phyloP scores from a whole-genome alignment of 2,113 vertebrate species.

The Oryzias curvinotus region DNA sequence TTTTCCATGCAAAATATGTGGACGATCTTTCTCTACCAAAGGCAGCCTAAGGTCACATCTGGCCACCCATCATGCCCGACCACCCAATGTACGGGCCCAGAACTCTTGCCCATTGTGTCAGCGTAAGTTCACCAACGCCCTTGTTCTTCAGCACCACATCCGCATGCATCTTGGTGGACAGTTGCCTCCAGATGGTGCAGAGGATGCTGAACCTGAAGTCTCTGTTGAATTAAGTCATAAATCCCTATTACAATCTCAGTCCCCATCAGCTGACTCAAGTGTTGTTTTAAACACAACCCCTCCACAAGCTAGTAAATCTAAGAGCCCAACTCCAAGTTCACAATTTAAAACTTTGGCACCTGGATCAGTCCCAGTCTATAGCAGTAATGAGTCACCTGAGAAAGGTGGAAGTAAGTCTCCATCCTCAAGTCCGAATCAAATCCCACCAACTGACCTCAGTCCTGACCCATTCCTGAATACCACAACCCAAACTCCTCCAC shows the following conservation, averaged over 20 bases:
- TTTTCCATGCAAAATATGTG: constrained; percentile 91
- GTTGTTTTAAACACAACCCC: constrained; percentile 37
- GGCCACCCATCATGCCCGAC: constrained; percentile 85
- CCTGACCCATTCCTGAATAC: constrained; percentile 65
- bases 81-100: constrained; percentile 82
- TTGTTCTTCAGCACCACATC: constrained; percentile 90
- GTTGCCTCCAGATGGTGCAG: constrained; percentile 79
- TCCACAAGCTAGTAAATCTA: constrained; percentile 31
- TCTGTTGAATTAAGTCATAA: constrained; percentile 44
- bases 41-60: constrained; percentile 88
- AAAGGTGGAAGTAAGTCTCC: constrained; percentile 46
- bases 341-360: constrained; percentile 39
- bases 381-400: constrained; percentile 33
- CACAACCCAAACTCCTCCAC: constrained; percentile 47
- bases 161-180: constrained; percentile 92
- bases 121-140: constrained; percentile 91
- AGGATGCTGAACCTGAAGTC: constrained; percentile 57
- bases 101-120: constrained; percentile 90
- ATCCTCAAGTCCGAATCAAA: constrained; percentile 64
- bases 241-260: constrained; percentile 44
- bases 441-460: constrained; percentile 68
- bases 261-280: constrained; percentile 35
- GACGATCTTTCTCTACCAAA: constrained; percentile 89
- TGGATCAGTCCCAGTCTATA: constrained; percentile 20
- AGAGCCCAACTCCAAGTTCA: constrained; percentile 35